Evolutionary conservation across 2,797 vertebrate species (phyloP), one percentile per base, ranked within the genome.

Genomic region (Moxostoma hubbsi): DNA sequence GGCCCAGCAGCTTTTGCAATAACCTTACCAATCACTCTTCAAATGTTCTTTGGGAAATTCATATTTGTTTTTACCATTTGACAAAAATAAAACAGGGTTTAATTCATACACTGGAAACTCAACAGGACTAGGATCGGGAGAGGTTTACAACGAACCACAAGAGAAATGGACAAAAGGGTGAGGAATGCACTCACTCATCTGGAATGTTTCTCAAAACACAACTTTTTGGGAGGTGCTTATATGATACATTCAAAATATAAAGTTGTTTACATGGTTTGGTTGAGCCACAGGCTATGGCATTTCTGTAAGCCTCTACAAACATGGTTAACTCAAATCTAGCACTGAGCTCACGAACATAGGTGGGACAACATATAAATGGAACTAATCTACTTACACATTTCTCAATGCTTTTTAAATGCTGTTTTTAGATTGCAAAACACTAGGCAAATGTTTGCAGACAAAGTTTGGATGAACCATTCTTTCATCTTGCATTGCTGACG

Each of bases 151-250:
- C 69, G 97, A 98, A 86, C 92, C 92, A 7, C 92, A 95, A 89
- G 97, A 99, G 85, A 97, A 95, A 82, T 94, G 90, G 90, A 82
- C 92, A 0, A 98, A 95, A 94, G 95, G 97, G 98, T 98, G 87
- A 94, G 86, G 13, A 49, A 12, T 2, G 18, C n/a, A 61, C 2
- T 59, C 16, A 43, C 11, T 7, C 64, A 59, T 18, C 45, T 58
- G 9, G 6, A 58, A 75, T 46, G 11, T 46, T 46, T 54, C 7
- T 49, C 47, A 4, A 66, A 54, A 57, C 43, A 24, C 5, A 47
- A 7, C 5, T 45, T 36, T 36, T 36, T 36, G 36, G 36, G 3
- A 36, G 18, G 12, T 7, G 1, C 18, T n/a, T 15, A 15, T 66
- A 15, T 57, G 11, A 36, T 49, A 13, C 16, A 57, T 66, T 7